Evolutionary conservation across 1,140 invertebrate species (phyloP), one percentile per base, ranked within the genome.

Genomic region (Caenorhabditis latens): DNA sequence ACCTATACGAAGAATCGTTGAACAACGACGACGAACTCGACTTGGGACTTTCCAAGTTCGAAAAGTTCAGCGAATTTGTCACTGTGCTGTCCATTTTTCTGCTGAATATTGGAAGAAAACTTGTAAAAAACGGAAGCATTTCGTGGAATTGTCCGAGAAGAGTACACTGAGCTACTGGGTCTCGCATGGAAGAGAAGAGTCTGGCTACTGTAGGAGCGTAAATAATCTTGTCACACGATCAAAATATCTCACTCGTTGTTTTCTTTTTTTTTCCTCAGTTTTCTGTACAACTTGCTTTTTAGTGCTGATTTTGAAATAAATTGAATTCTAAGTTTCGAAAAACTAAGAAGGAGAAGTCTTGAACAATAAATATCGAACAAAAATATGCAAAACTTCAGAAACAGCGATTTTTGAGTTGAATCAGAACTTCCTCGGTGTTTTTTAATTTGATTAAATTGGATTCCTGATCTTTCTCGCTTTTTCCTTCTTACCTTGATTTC

Each of bases 41-140:
- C 24, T 79, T 79, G 2, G 71, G 71, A 24, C 71, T 79, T 24
- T 50, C 46, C 46, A 79, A 79, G 53, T 79, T 53, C 46, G 71
- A 79, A 79, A 79, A 79, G 53, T 79, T 50, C 71, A 79, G 40
- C 32, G 71, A 79, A 79, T 48, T 79, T 13, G 71, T 79, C 43
- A 79, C 46, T 19, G 43, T 50, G n/a, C 46, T 79, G 40, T 48
- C 46, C 71, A 79, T 79, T 50, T 48, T n/a, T 13, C 6, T 24
- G n/a, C 19, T 8, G 21, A 50, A 79, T 53, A 79, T 79, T 14
- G 8, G 8, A 9, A 50, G 19, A 46, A 71, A 71, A 43, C 14
- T 40, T 8, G 21, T 32, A 14, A 79, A 24, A 79, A 79, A 71
- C 7, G 46, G 21, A 46, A 9, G 50, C n/a, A 21, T 43, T 53